Evolutionary conservation across 1,140 invertebrate genomes (phyloP), one percentile per base, ranked within the genome.

Genomic region (Brachionus plicatilis): DNA sequence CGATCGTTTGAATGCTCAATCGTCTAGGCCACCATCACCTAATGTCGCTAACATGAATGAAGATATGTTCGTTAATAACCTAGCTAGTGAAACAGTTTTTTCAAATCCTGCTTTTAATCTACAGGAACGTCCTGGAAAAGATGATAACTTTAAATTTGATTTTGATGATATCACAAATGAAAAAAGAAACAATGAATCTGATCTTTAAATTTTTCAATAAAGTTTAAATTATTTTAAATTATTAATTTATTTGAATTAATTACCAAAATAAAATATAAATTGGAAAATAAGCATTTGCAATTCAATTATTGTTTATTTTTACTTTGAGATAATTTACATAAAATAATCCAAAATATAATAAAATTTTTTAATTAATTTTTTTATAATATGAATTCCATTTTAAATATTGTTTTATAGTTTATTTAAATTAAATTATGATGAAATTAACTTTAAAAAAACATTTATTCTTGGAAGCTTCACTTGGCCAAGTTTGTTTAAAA

Each of bases 91-190:
- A 8, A 76, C 45, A 27, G 41, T 76, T 9, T 76, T 76, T 76
- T 47, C 72, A 11, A 76, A 76, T 50, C 72, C 72, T 8, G 72
- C 72, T 14, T 76, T 76, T 76, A 29, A 76, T 76, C 24, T 76
- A 50, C 6, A 76, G 4, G 43, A 76, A 50, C 20, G 72, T 47
- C 1, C n/a, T 50, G 29, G n/a, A 50, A 76, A 12, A 20, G 43
- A 75, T 50, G 24, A 76, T 29, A 47, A 76, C 24, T 76, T 76
- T 76, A 76, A 53, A 20, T 76, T 76, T 76, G 27, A 76, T 47
- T 76, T 76, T 53, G 72, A 76, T 27, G 72, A 76, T 27, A 53
- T 76, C 29, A 50, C 27, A 29, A 47, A 14, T 47, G 47, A 76
- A 27, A 70, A 70, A 47, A 29, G 2, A 27, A 50, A 50, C 6